phyloP scores from a whole-genome alignment of 53 echinoderm and acorn worm species.

The Echinometra lucunter region DNA sequence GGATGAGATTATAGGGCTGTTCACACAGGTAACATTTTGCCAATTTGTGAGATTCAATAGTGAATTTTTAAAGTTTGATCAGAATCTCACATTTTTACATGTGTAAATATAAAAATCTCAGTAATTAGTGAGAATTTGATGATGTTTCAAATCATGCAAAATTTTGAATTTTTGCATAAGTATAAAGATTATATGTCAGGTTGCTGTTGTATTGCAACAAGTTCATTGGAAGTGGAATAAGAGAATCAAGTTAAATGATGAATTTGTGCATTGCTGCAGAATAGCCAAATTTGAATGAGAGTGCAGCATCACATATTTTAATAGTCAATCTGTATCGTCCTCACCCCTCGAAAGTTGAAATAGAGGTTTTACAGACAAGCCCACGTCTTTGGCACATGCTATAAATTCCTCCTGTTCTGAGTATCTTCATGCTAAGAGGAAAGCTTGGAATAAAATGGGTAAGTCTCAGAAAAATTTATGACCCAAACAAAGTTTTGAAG shows the following conservation, averaged over 20 bases:
- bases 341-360: not conserved
- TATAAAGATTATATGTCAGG: no score
- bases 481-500: constrained; percentile 33
- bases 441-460: not conserved
- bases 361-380: not conserved
- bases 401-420: not conserved
- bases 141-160: no score
- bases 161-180: no score
- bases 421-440: not conserved
- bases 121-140: no score
- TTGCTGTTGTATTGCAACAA: not conserved
- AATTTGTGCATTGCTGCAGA: no score
- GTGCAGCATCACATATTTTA: not conserved
- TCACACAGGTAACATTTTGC: no score
- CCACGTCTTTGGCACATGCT: constrained; percentile 7
- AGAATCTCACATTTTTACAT: no score
- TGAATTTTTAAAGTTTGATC: no score
- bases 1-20: no score
- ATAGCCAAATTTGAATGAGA: not conserved
- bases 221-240: not conserved
- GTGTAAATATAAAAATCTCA: no score
- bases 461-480: not conserved
- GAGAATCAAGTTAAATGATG: not conserved
- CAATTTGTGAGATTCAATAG: no score
- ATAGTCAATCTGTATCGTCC: not conserved